Conservation (phyloP, 1,140 invertebrate species). For the Cryptotermes secundus region DNA sequence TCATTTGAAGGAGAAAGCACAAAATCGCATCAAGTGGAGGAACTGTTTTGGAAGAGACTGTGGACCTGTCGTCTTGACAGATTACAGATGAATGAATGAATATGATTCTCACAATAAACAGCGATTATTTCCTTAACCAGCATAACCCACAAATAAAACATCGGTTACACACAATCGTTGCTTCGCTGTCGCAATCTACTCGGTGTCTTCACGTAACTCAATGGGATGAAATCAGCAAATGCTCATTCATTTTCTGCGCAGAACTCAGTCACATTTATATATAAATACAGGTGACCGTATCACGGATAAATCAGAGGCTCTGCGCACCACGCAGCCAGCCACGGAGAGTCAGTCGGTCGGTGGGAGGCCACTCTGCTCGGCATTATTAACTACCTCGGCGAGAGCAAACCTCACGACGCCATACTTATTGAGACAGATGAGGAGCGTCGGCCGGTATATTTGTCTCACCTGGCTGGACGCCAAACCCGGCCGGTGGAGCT, state of each 20-base stretch:
- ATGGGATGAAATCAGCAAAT: not conserved
- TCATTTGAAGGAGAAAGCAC: too few species aligned
- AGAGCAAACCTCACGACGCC: slow-evolving; percentile 8
- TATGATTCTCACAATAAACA: too few species aligned
- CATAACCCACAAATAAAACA: too few species aligned
- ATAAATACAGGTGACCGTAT: not conserved
- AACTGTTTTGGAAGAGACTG: too few species aligned
- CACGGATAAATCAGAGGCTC: not conserved
- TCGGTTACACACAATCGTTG: too few species aligned
- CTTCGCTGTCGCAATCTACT: too few species aligned
- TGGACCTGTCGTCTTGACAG: too few species aligned
- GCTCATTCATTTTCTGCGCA: not conserved
- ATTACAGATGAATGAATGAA: too few species aligned
- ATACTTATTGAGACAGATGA: slow-evolving; percentile 19
- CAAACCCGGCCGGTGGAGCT: not conserved
- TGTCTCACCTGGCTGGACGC: slow-evolving; percentile 2
- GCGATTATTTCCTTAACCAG: too few species aligned
- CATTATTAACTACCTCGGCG: slow-evolving; percentile 18
- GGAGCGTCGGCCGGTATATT: not conserved
- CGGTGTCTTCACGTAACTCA: too few species aligned
- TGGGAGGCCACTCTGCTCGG: not conserved
- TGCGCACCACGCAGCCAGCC: not conserved
- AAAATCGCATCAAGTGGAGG: too few species aligned
- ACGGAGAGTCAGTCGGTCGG: not conserved
- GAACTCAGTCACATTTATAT: not conserved